Conservation (phyloP, 2,113 vertebrate genomes). For the Triplophysa rosa region DNA sequence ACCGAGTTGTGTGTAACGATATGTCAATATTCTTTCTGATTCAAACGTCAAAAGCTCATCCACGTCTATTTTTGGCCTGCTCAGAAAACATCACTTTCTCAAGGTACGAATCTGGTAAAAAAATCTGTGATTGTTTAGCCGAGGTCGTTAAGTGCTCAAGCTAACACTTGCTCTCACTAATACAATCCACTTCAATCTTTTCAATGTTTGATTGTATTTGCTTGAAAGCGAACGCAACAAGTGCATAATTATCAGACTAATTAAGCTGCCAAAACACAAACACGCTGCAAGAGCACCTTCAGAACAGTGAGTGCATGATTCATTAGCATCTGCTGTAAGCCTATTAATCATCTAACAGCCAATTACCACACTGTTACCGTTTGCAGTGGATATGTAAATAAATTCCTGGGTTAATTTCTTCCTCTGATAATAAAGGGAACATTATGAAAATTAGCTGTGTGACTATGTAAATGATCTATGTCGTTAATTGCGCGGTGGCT, state of each 20-base stretch:
- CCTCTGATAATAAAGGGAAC: conserved; percentile 99
- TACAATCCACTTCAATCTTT: conserved; percentile 89
- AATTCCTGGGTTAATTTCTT: conserved; percentile 99
- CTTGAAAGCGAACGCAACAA: conserved; percentile 95
- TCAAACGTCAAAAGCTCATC: neutral
- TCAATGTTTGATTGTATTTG: conserved; percentile 97
- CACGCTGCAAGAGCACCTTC: conserved; percentile 92
- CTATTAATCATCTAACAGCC: conserved; percentile 99
- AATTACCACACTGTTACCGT: conserved; percentile 99
- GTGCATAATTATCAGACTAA: conserved; percentile 99
- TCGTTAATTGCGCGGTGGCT: conserved; percentile 87
- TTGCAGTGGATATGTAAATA: conserved; percentile 99
- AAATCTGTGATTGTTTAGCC: conserved; percentile 11
- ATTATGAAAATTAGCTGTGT: conserved; percentile 99
- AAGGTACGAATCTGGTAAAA: neutral
- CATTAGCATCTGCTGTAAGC: conserved; percentile 99
- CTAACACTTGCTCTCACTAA: conserved; percentile 68
- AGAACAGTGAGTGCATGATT: conserved; percentile 90
- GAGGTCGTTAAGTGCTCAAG: conserved; percentile 42
- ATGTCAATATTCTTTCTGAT: conserved; percentile 34
- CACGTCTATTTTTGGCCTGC: conserved; percentile 15
- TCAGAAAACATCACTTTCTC: conserved; percentile 1
- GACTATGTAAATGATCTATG: conserved; percentile 98
- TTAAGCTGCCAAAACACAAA: conserved; percentile 98
- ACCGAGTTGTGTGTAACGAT: conserved; percentile 25